phyloP scores from a whole-genome alignment of 1,140 invertebrate genomes.

The Eriocheir sinensis region DNA sequence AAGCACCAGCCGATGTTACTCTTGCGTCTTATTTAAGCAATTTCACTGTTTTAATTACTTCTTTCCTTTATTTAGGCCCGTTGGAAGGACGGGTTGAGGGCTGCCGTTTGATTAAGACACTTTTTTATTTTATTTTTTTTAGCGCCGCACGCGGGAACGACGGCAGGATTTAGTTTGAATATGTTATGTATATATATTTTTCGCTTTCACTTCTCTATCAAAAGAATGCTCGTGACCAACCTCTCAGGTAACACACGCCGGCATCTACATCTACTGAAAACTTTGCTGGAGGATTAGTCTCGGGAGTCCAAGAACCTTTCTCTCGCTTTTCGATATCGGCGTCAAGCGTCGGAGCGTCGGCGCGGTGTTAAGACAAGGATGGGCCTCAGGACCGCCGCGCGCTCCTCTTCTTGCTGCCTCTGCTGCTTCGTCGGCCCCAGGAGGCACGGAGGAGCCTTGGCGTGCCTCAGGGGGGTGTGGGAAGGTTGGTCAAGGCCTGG shows the following conservation, averaged over 20 bases:
- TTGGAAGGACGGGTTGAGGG: neutral
- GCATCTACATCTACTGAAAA: conserved; percentile 17
- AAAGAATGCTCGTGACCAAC: neutral
- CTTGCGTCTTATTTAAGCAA: neutral
- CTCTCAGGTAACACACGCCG: conserved; percentile 10
- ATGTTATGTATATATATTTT: neutral
- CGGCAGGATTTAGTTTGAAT: neutral
- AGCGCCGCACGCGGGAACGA: neutral
- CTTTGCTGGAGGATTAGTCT: conserved; percentile 2
- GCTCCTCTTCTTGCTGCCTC: neutral
- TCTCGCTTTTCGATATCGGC: neutral
- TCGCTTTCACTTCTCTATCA: neutral
- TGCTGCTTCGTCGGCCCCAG: neutral
- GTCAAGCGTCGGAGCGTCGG: neutral
- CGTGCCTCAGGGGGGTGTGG: neutral
- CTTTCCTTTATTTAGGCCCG: conserved; percentile 58
- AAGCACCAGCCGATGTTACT: neutral
- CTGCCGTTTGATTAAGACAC: neutral
- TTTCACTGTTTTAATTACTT: conserved; percentile 43
- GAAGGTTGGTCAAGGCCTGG: neutral
- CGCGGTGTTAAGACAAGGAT: neutral
- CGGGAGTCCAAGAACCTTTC: neutral
- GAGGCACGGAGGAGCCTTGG: neutral
- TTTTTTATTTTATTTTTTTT: neutral
- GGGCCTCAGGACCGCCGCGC: neutral